Evolutionary conservation across 2,113 vertebrate genomes (phyloP).

Genomic region (Pygoscelis antarcticus): DNA sequence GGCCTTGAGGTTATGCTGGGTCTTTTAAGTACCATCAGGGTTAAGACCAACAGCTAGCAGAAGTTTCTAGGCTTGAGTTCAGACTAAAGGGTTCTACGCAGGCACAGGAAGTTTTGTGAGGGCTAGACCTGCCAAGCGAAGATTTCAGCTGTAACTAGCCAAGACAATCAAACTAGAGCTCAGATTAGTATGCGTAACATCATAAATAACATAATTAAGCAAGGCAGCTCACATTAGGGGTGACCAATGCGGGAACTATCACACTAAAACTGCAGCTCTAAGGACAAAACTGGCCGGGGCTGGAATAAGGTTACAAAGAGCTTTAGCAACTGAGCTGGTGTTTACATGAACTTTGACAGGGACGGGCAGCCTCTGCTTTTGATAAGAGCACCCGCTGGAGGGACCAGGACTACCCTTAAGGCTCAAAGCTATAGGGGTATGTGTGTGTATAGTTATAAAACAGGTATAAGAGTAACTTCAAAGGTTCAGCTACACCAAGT

Average conservation of each 20-base stretch:
- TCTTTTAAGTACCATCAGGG: neutral
- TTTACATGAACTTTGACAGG: neutral
- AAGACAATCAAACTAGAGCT: neutral
- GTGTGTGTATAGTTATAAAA: neutral
- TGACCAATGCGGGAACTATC: neutral
- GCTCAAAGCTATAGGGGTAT: neutral
- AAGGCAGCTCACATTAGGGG: neutral
- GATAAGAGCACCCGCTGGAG: neutral
- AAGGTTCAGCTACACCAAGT: neutral
- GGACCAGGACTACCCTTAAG: neutral
- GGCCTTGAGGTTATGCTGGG: neutral
- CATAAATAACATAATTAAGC: neutral
- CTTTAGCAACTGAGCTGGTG: neutral
- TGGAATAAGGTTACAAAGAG: neutral
- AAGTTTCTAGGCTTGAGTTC: neutral
- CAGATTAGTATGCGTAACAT: neutral
- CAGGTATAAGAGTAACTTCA: neutral
- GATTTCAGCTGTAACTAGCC: neutral
- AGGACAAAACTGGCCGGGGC: neutral
- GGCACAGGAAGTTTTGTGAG: neutral
- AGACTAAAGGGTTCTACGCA: neutral
- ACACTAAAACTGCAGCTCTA: neutral
- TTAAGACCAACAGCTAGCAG: neutral
- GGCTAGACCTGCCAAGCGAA: neutral
- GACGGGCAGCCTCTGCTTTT: neutral